Percentiles rank a stretch among this genome's conserved stretches.
These are phyloP conservation scores for Drosophila kanapiae DNA, from an alignment of 1,140 invertebrate genomes.

Conservation along the genomic window DNA sequence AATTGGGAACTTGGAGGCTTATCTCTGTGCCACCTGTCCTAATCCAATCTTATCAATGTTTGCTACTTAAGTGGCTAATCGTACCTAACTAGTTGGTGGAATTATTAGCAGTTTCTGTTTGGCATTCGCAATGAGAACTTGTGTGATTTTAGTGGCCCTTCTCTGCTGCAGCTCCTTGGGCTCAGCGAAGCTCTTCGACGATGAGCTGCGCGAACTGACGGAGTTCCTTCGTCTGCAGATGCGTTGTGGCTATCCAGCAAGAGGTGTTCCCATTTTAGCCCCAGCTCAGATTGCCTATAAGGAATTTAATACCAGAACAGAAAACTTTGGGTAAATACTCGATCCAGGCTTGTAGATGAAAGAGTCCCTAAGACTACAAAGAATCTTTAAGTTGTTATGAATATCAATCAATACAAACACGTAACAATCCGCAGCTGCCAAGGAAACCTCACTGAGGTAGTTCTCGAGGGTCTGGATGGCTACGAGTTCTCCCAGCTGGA, in stretches of 20 bases:
- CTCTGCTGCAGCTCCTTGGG: slow-evolving; percentile 50
- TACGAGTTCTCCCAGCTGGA: slow-evolving; percentile 65
- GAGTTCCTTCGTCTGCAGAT: slow-evolving; percentile 78
- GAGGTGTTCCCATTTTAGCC: slow-evolving; percentile 69
- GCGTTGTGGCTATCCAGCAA: slow-evolving; percentile 71
- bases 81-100: slow-evolving; percentile 6
- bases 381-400: background rate
- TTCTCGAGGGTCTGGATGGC: slow-evolving; percentile 64
- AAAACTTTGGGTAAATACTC: slow-evolving; percentile 47
- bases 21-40: slow-evolving; percentile 34
- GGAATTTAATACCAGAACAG: slow-evolving; percentile 20
- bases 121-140: slow-evolving; percentile 48
- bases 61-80: slow-evolving; percentile 40
- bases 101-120: slow-evolving; percentile 27
- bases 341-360: background rate
- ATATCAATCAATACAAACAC: background rate
- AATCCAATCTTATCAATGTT: slow-evolving; percentile 47
- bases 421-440: slow-evolving; percentile 34
- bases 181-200: slow-evolving; percentile 65
- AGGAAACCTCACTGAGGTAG: slow-evolving; percentile 69
- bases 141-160: slow-evolving; percentile 34
- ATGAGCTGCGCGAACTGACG: slow-evolving; percentile 72
- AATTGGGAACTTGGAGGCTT: slow-evolving; percentile 8
- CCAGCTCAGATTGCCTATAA: slow-evolving; percentile 57
- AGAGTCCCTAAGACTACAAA: background rate